Evolutionary conservation across 2,797 vertebrate species (phyloP), one percentile per base, ranked within the genome.

Genomic region (Vultur gryphus): DNA sequence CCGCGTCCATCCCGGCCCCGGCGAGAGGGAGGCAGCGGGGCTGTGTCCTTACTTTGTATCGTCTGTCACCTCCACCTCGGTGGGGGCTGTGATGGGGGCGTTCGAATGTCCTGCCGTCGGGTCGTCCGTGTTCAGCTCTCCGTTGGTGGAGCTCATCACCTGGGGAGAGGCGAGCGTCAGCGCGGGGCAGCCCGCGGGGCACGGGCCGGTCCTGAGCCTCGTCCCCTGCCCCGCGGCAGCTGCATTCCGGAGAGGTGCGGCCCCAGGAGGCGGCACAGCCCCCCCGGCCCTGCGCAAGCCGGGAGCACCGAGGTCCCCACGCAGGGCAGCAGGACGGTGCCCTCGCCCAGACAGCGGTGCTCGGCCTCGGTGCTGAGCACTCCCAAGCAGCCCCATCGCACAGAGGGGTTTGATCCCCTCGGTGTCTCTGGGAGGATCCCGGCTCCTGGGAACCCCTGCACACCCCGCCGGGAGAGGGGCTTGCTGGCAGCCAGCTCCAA

Each of bases 71-170:
- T 99, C 99, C 62, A 99, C 99, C 97, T 99, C 99, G 3, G 99
- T 98, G 31, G 99, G 99, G 71, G 99, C 99, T 2, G 99, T 99
- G 98, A 99, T 99, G 96, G 99, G 99, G 80, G 99, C 99, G 8
- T 99, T 99, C 77, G 99, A 99, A 97, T 99, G 99, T 97, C 99
- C 99, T 4, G 99, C 99, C 2, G 99, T 99, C 29, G 99, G 99
- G 97, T 99, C 99, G 0, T 99, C 99, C 1, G 99, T 99, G 96
- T 99, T 99, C 98, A 99, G 98, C 98, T 99, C 99, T 21, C 99
- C 99, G 3, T 99, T 99, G 49, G 99, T 99, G 88, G 99, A 99
- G 98, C 99, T 99, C 98, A 99, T 99, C 96, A 99, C 99, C 99
- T 99, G 98, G 2, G 43, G 87, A 43, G 71, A 78, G 29, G 69